phyloP scores from a whole-genome alignment of 2,888 invertebrate genomes.

The Pelosia muscerda region DNA sequence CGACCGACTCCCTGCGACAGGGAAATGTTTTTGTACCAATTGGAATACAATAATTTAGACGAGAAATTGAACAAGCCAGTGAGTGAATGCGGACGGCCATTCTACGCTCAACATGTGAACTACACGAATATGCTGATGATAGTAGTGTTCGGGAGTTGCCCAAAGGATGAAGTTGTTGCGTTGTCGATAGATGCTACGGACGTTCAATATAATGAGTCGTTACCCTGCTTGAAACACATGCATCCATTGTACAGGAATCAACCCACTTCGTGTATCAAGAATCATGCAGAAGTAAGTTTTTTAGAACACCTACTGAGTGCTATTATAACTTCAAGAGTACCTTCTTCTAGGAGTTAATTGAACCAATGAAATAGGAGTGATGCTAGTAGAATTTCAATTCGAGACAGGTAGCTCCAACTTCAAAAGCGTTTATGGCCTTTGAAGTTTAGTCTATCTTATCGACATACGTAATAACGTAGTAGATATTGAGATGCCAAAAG shows the following conservation, averaged over 20 bases:
- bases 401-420: neutral
- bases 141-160: constrained; percentile 90
- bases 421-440: too few relatives aligned
- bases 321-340: neutral
- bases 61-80: constrained; percentile 82
- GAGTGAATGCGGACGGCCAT: constrained; percentile 86
- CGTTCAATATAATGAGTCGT: constrained; percentile 87
- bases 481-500: too few relatives aligned
- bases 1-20: constrained; percentile 95
- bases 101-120: constrained; percentile 91
- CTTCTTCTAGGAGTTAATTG: neutral
- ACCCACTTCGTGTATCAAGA: constrained; percentile 92
- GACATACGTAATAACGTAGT: too few relatives aligned
- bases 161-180: constrained; percentile 77
- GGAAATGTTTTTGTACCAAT: constrained; percentile 87
- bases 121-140: constrained; percentile 93
- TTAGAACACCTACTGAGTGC: neutral
- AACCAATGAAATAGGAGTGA: neutral
- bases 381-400: neutral
- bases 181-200: constrained; percentile 78
- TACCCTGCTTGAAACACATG: constrained; percentile 87
- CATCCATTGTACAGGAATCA: constrained; percentile 89
- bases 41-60: constrained; percentile 80
- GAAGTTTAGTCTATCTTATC: too few relatives aligned
- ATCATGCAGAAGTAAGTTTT: constrained; percentile 90